Evolutionary conservation across 37 sponge, comb jelly and placozoan genomes (phyloP).

Genomic region (Amphimedon queenslandica): DNA sequence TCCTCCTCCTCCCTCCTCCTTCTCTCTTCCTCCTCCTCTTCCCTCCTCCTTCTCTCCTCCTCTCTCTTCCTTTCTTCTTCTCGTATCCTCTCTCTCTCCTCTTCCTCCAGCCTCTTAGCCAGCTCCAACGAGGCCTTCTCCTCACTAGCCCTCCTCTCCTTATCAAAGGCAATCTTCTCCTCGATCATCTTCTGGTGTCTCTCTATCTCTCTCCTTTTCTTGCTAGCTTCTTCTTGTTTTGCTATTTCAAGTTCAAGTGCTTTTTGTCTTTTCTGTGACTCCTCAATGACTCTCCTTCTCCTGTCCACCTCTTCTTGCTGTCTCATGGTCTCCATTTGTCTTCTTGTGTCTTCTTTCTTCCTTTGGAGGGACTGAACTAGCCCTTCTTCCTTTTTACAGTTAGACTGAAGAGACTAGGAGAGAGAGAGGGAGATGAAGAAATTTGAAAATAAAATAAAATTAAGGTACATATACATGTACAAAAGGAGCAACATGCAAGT

Average conservation of each 20-base stretch:
- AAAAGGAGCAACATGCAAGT: not conserved
- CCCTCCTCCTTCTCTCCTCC: not conserved
- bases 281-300: not conserved
- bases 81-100: too few relatives aligned
- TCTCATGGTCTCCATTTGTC: not conserved
- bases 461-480: not conserved
- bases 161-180: too few relatives aligned
- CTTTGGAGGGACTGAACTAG: too few relatives aligned
- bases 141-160: not conserved
- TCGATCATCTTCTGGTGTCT: not conserved
- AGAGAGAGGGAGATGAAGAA: too few relatives aligned
- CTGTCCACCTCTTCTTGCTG: not conserved
- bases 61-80: too few relatives aligned
- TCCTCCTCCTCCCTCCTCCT: constrained; percentile 34
- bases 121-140: constrained; percentile 7
- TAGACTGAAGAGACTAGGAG: too few relatives aligned
- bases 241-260: too few relatives aligned
- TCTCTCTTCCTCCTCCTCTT: constrained; percentile 5
- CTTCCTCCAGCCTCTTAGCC: too few relatives aligned
- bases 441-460: not conserved
- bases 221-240: too few relatives aligned
- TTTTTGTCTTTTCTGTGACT: not conserved
- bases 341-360: not conserved
- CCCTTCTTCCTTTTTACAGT: too few relatives aligned
- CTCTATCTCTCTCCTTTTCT: too few relatives aligned